Evolutionary conservation across 2,888 invertebrate species (phyloP).

Genomic region (Papilio demoleus): DNA sequence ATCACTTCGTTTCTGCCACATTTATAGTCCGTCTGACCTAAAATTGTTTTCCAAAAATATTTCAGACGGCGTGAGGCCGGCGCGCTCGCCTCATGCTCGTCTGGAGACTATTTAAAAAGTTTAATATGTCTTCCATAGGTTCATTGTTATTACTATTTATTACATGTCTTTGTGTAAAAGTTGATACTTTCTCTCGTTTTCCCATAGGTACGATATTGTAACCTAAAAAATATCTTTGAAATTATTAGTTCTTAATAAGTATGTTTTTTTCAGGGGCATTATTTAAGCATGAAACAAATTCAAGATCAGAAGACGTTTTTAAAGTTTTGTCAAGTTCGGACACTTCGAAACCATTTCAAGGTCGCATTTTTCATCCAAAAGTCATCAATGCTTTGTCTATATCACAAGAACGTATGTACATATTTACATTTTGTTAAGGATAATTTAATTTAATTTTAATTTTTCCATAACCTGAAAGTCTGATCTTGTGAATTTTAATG

Average conservation of each 20-base stretch:
- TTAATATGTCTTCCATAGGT: slow-evolving; percentile 51
- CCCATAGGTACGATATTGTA: slow-evolving; percentile 64
- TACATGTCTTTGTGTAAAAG: slow-evolving; percentile 41
- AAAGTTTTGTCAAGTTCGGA: slow-evolving; percentile 57
- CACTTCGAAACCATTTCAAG: slow-evolving; percentile 60
- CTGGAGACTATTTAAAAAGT: slow-evolving; percentile 47
- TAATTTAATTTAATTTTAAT: neutral
- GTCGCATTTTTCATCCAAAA: slow-evolving; percentile 57
- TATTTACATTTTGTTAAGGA: neutral
- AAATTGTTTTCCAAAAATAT: slow-evolving; percentile 81
- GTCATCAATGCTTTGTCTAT: slow-evolving; percentile 70
- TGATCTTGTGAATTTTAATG: neutral
- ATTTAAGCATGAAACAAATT: slow-evolving; percentile 66
- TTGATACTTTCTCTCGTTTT: slow-evolving; percentile 53
- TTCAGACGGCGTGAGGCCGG: slow-evolving; percentile 66
- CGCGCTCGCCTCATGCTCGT: slow-evolving; percentile 59
- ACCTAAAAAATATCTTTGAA: neutral
- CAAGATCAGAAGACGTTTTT: slow-evolving; percentile 59
- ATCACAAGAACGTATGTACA: slow-evolving; percentile 68
- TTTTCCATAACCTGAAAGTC: neutral
- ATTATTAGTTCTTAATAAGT: neutral
- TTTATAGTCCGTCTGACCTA: slow-evolving; percentile 68
- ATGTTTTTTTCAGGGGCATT: slow-evolving; percentile 73
- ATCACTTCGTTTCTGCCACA: slow-evolving; percentile 40
- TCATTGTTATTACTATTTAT: slow-evolving; percentile 50